Evolutionary conservation across 1,140 invertebrate species (phyloP), one percentile per base, ranked within the genome.

Genomic region (Pachyrhynchus sulphureomaculatus): DNA sequence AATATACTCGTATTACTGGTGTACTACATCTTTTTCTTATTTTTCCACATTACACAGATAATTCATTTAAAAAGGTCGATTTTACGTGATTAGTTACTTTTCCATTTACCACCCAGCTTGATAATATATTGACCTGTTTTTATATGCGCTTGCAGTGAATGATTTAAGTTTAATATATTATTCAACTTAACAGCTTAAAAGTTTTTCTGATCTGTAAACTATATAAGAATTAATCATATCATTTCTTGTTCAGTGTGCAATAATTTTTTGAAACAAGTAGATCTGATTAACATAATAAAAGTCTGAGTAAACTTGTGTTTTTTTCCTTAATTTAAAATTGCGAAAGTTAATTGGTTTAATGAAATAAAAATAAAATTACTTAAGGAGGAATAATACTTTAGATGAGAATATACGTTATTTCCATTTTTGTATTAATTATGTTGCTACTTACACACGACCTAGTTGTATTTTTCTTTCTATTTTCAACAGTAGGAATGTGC

Each of bases 121-220:
- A 52, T 52, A 52, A 52, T 37, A 52, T 52, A 52, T 52, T n/a
- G 49, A 52, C 49, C 18, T 18, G 36, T 52, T 39, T 23, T 4
- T 32, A 36, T 18, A 18, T 37, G 34, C 33, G 47, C 49, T 36
- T 33, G 37, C 29, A 37, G 23, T 52, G 49, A 52, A 33, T 52
- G 49, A 52, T 52, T 52, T 37, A 24, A 52, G 49, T 52, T 52
- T 52, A 52, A 52, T 52, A 37, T 37, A 52, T 52, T 52, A 52
- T 52, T 18, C 18, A 20, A 52, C 49, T 52, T 52, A 23, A 37
- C 18, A 20, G 37, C 49, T 52, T 52, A 23, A 37, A 39, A 9
- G 10, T 37, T 52, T 52, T 37, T 39, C 37, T 33, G 17, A 37
- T 52, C 37, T 23, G 23, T 33, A 23, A 20, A 20, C 49, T 33